Conservation (phyloP, 2,797 vertebrate genomes). For the Poeciliopsis presidionis region DNA sequence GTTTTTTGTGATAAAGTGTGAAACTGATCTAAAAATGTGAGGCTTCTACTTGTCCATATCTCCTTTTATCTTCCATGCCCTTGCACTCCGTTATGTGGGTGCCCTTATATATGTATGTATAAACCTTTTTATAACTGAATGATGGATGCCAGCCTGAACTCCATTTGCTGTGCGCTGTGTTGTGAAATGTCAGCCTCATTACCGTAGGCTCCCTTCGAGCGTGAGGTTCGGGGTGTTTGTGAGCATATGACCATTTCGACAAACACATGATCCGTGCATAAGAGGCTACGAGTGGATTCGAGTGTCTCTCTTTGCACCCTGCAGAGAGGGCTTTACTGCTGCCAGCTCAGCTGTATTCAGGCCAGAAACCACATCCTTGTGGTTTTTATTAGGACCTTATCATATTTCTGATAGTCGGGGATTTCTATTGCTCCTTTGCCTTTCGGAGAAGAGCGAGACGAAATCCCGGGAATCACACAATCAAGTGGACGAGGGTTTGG, state of each 20-base stretch:
- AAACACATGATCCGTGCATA: not conserved
- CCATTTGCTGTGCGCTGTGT: not conserved
- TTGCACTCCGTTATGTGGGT: not conserved
- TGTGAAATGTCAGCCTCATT: conserved; percentile 4
- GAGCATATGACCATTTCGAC: not conserved
- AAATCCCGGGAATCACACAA: not conserved
- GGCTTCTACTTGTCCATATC: not conserved
- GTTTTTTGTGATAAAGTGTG: not conserved
- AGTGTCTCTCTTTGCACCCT: conserved; percentile 6
- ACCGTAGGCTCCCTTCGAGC: not conserved
- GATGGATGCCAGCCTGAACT: not conserved
- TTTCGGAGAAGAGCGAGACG: not conserved
- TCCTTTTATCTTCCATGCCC: not conserved
- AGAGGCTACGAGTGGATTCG: not conserved
- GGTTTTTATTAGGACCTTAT: not conserved
- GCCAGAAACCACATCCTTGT: not conserved
- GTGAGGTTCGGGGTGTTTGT: not conserved
- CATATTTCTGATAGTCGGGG: not conserved
- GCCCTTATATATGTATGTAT: not conserved
- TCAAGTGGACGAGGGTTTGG: not conserved
- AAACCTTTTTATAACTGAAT: not conserved
- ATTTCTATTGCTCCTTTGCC: not conserved
- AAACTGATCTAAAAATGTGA: not conserved
- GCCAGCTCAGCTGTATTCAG: not conserved
- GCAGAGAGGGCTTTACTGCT: not conserved